phyloP scores from a whole-genome alignment of 2,797 vertebrate genomes.

The Chloroceryle inda region DNA sequence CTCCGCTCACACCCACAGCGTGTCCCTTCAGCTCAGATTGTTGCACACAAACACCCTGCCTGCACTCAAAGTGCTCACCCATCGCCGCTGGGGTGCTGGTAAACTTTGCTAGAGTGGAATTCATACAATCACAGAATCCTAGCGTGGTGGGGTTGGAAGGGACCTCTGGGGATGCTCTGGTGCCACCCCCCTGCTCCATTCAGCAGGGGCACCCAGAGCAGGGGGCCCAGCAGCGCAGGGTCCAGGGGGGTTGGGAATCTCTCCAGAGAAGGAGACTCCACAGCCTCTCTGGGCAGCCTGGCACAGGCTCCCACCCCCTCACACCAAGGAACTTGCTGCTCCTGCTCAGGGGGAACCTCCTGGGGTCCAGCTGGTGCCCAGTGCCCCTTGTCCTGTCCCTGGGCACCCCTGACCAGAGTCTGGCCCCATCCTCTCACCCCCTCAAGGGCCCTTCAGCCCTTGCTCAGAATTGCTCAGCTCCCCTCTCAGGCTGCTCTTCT shows the following conservation, averaged over 20 bases:
- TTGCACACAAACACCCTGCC: not conserved
- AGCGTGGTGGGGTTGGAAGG: not conserved
- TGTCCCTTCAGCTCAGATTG: not conserved
- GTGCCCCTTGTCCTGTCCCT: too few species aligned
- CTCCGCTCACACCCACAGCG: rapidly evolving
- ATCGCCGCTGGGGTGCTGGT: rapidly evolving
- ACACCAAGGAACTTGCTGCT: too few species aligned
- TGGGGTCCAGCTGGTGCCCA: too few species aligned
- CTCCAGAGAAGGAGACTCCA: too few species aligned
- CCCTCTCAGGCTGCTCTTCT: not conserved
- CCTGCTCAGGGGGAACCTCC: too few species aligned
- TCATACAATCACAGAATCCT: not conserved
- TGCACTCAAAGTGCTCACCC: rapidly evolving
- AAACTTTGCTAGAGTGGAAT: not conserved
- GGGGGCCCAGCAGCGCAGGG: not conserved
- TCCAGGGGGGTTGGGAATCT: not conserved
- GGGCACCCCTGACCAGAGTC: too few species aligned
- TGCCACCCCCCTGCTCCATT: not conserved
- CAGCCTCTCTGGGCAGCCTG: too few species aligned
- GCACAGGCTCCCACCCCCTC: too few species aligned
- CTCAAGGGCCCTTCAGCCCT: too few species aligned
- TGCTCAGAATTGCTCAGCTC: too few species aligned
- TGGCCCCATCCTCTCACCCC: too few species aligned
- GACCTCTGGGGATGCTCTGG: not conserved
- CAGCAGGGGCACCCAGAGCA: not conserved